Evolutionary conservation across 2,113 vertebrate genomes (phyloP), one percentile per base, ranked within the genome.

Genomic region (Lethenteron reissneri): DNA sequence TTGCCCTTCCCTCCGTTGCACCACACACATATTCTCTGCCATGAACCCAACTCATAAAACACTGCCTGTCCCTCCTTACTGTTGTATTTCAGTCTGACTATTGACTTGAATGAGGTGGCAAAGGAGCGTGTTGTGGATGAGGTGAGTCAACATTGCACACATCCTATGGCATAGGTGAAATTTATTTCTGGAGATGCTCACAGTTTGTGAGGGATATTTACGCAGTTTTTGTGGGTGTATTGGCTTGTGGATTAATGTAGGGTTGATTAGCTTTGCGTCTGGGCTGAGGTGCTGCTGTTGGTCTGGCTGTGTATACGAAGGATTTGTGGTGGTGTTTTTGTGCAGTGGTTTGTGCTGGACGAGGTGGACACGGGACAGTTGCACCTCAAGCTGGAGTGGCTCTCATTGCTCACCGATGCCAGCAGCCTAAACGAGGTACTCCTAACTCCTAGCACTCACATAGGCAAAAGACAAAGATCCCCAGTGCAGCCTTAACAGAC

Each of bases 311-410:
- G 41, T 41, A 41, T 41, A 5, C 6, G 41, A 41, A 41, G 41
- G 41, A 41, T 72, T 17, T 7, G 69, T 57, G 56, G 41, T 57
- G 14, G 71, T 74, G 72, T 57, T 77, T 68, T 21, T 64, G 75
- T 70, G 3, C 77, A 97, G 94, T 97, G 90, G 94, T 96, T 96
- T 72, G 57, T 74, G 13, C 73, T 97, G 81, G 88, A 95, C 4
- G 87, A 90, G 4, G 87, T 88, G 41, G 70, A 81, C 11, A 79
- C 79, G 58, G 94, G 94, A 74, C 94, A 89, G 79, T 77, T 97
- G 10, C 94, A 95, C 77, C 78, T 97, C 75, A 92, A 82, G 73
- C 80, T 96, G 70, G 89, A 97, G 78, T 97, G 88, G 85, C 83
- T 97, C 57, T 84, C 87, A 64, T 81, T 87, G 75, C 79, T 84